These are phyloP conservation scores for Halisarca cf. caerulea DNA, from an alignment of 37 sponge, comb jelly and placozoan genomes.

Conservation along the genomic window DNA sequence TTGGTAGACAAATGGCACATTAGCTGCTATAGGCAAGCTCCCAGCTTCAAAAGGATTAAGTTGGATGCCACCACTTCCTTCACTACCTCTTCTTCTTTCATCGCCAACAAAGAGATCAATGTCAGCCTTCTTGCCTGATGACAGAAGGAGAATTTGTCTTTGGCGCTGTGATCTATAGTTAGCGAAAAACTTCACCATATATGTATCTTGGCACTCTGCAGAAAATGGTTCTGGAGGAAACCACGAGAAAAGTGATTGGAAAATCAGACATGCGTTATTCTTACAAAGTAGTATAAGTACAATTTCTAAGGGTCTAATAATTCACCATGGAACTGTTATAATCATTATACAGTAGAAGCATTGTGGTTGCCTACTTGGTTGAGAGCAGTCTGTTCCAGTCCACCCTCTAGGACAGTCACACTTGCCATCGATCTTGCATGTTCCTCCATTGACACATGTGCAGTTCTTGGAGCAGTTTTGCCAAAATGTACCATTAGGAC, in stretches of 20 bases:
- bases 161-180: neutral
- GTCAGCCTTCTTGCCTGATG: neutral
- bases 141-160: conserved; percentile 6
- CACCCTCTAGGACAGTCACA: conserved; percentile 15
- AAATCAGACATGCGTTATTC: no score
- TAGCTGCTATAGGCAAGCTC: neutral
- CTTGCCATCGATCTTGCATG: neutral
- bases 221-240: neutral
- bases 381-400: conserved; percentile 8
- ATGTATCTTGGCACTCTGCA: conserved; percentile 18
- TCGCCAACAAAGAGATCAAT: neutral
- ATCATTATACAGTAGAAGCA: no score
- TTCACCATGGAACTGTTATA: no score
- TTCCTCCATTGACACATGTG: conserved; percentile 1
- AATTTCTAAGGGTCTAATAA: no score
- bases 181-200: neutral
- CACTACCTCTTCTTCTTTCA: neutral
- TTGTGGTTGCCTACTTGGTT: neutral
- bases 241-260: no score
- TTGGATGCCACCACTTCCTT: neutral
- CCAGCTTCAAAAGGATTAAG: neutral
- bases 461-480: conserved; percentile 13
- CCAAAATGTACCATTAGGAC: conserved; percentile 28
- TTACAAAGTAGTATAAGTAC: no score
- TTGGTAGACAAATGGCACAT: neutral